Percentiles rank a stretch among this genome's conserved stretches.
Conservation (phyloP, 2,113 vertebrate species). For the Nycticorax nycticorax region DNA sequence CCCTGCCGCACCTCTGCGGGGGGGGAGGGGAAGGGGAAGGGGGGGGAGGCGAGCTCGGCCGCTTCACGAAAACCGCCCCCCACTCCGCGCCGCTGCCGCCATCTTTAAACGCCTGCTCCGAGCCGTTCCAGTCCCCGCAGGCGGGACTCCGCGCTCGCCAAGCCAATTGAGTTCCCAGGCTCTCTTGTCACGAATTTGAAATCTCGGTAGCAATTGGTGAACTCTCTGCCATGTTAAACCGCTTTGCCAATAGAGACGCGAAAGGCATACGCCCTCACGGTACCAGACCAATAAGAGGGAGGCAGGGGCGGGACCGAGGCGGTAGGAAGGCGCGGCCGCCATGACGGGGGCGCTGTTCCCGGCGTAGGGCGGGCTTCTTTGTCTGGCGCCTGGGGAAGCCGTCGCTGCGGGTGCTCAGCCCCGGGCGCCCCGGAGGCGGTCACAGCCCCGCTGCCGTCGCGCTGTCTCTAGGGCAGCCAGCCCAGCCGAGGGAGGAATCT, state of each 20-base stretch:
- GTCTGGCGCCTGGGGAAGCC: neutral
- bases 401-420: accelerated
- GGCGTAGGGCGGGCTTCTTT: neutral
- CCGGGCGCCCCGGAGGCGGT: accelerated
- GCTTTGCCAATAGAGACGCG: neutral
- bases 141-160: neutral
- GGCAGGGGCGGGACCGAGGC: neutral
- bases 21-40: no score
- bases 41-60: neutral
- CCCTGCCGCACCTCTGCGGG: neutral
- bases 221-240: accelerated
- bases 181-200: neutral
- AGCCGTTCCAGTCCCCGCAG: neutral
- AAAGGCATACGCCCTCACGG: accelerated
- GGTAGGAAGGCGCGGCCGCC: neutral
- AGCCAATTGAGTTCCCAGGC: neutral
- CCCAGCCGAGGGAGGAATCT: neutral
- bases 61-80: neutral
- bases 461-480: no score
- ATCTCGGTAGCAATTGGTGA: neutral
- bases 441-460: accelerated
- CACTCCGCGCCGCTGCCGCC: neutral
- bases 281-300: neutral
- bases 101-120: conserved; percentile 59
- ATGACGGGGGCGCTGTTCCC: accelerated